Base-by-base conservation (phyloP, 2,888 invertebrate species). In the Corythucha ciliata region DNA sequence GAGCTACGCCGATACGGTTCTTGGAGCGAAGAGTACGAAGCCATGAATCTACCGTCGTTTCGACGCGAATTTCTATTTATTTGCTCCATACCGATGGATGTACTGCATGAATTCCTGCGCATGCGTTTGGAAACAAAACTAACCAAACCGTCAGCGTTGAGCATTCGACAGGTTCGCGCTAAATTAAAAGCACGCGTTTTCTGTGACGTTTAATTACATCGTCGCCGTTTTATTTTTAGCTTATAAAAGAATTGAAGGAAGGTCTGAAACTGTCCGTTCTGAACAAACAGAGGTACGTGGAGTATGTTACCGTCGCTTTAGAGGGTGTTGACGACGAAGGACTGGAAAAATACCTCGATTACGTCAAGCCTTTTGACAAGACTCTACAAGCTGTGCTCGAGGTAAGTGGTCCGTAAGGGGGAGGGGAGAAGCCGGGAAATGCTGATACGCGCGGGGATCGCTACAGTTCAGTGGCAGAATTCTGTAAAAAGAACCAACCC, bases 231-330 rank as follows among this genome's bases (percentile, higher is more conserved):
- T 47, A 32, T 54, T 63, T 65, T 10, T 70, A 81, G 77, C 67
- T 91, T 44, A 87, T 90, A 72, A 80, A 84, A 64, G 94, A 96
- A 69, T 75, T 92, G 58, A 85, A 90, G 56, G 93, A 94, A 63
- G 90, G 90, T 1, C 70, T 96, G 48, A 80, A 81, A 62, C 80
- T 90, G 40, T 88, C 92, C 12, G 79, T 87, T 33, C 76, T 80
- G 51, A 84, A 89, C 69, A 80, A 90, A 12, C 79, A 83, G 61
- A 79, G 84, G 63, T 90, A 81, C 67, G 73, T 78, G 39, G 72
- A 75, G 2, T 79, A 84, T 67, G 76, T 81, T 48, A 71, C 71
- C 12, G 76, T 76, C 8, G 79, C 76, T 40, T 68, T 75, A 58
- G 67, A 70, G 10, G 75, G 73, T 51, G 58, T 70, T 34, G 65